phyloP scores from a whole-genome alignment of 2,888 invertebrate genomes.

The Trichacis sp. region DNA sequence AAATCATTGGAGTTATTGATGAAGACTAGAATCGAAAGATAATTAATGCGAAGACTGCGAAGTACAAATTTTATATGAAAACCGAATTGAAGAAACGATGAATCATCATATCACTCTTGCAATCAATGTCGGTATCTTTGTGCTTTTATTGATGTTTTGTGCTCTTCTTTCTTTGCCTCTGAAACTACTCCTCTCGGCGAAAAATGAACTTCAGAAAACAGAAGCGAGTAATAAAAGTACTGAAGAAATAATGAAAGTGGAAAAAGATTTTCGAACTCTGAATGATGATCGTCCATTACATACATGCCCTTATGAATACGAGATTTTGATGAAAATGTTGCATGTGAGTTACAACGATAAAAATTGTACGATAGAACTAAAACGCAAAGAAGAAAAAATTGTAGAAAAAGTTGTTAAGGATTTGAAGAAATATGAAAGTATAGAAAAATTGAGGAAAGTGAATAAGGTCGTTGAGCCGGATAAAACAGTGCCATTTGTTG shows the following conservation, averaged over 20 bases:
- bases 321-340: conserved; percentile 47
- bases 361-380: conserved; percentile 48
- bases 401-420: conserved; percentile 24
- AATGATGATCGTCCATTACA: conserved; percentile 37
- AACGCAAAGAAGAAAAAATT: conserved; percentile 10
- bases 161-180: conserved; percentile 56
- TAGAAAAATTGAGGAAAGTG: background rate
- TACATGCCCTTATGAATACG: conserved; percentile 53
- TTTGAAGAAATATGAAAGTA: conserved; percentile 26
- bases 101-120: conserved; percentile 51
- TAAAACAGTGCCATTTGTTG: conserved; percentile 55
- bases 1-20: too few species aligned
- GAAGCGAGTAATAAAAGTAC: background rate
- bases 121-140: conserved; percentile 57
- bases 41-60: too few species aligned
- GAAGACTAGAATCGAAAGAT: too few species aligned
- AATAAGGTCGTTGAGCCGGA: background rate
- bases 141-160: conserved; percentile 57
- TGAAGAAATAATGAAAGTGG: background rate
- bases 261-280: conserved; percentile 26
- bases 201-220: conserved; percentile 41
- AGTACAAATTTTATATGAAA: conserved; percentile 3
- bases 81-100: conserved; percentile 37
- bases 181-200: conserved; percentile 53
- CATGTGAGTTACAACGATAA: conserved; percentile 54